Conservation (phyloP, 2,797 vertebrate species). For the Melanotaenia parkinsoni region DNA sequence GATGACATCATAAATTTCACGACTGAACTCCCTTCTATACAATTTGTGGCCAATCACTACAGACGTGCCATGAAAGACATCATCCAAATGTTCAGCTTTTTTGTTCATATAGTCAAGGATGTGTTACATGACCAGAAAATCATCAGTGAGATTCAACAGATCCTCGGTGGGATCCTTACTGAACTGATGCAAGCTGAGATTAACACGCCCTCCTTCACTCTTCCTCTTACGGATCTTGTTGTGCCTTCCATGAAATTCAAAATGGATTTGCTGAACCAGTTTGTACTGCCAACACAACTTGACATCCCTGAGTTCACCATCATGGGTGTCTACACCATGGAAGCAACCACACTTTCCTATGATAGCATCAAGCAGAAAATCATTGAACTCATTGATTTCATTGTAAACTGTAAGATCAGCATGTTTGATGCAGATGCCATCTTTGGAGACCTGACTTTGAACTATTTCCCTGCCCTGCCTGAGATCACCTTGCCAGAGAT, state of each 20-base stretch:
- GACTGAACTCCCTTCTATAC: slow-evolving; percentile 68
- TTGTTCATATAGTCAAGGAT: slow-evolving; percentile 18
- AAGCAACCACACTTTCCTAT: slow-evolving; percentile 86
- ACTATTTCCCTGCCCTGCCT: slow-evolving; percentile 83
- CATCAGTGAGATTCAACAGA: slow-evolving; percentile 73
- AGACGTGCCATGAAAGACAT: slow-evolving; percentile 50
- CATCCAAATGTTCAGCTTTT: slow-evolving; percentile 57
- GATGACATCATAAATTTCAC: slow-evolving; percentile 80
- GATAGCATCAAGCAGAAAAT: slow-evolving; percentile 87
- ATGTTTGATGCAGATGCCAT: slow-evolving; percentile 79
- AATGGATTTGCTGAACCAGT: slow-evolving; percentile 77
- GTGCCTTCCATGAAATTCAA: slow-evolving; percentile 85
- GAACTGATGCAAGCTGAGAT: slow-evolving; percentile 84
- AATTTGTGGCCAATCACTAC: slow-evolving; percentile 71
- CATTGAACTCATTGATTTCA: slow-evolving; percentile 84
- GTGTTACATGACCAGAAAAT: slow-evolving; percentile 74
- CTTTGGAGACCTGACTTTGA: slow-evolving; percentile 85
- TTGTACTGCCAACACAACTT: slow-evolving; percentile 85
- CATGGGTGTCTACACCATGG: slow-evolving; percentile 80
- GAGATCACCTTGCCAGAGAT: slow-evolving; percentile 86
- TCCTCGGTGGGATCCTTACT: slow-evolving; percentile 69
- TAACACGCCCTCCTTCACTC: slow-evolving; percentile 83
- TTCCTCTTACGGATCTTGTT: slow-evolving; percentile 90
- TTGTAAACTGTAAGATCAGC: slow-evolving; percentile 83
- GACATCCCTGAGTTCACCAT: slow-evolving; percentile 89